phyloP scores from a whole-genome alignment of 2,888 invertebrate species.

The Ectropis crepuscularia region DNA sequence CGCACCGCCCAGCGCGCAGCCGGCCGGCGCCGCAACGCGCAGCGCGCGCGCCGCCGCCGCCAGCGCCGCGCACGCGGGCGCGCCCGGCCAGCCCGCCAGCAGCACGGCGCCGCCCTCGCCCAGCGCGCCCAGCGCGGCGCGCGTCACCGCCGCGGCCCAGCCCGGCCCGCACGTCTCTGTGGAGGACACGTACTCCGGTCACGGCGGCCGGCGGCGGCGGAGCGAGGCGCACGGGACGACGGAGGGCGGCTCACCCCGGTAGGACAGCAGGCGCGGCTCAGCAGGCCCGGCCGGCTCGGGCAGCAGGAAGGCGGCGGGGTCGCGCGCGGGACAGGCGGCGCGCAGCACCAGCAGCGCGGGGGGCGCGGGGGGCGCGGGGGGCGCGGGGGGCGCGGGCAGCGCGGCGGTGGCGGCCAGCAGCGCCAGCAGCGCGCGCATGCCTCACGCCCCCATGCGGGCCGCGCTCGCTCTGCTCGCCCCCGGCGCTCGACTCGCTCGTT shows the following conservation, averaged over 20 bases:
- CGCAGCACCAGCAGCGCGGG: slow-evolving; percentile 63
- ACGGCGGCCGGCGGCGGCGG: slow-evolving; percentile 22
- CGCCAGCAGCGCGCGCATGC: slow-evolving; percentile 65
- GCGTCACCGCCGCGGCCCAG: slow-evolving; percentile 54
- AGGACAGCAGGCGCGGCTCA: slow-evolving; percentile 56
- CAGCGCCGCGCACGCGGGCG: slow-evolving; percentile 51
- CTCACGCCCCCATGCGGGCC: slow-evolving; percentile 26
- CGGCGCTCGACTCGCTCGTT: slow-evolving; percentile 49
- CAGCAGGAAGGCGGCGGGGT: slow-evolving; percentile 43
- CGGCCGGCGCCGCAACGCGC: slow-evolving; percentile 43
- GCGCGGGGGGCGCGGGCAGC: slow-evolving; percentile 44
- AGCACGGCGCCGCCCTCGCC: slow-evolving; percentile 50
- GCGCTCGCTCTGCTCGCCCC: slow-evolving; percentile 21
- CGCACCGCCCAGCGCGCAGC: slow-evolving; percentile 46
- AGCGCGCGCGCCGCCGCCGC: slow-evolving; percentile 51
- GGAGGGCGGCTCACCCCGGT: slow-evolving; percentile 36
- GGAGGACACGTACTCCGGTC: slow-evolving; percentile 23
- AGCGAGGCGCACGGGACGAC: slow-evolving; percentile 15
- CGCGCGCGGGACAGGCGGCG: slow-evolving; percentile 54
- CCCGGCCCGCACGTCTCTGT: slow-evolving; percentile 66
- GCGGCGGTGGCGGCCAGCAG: slow-evolving; percentile 51
- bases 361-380: slow-evolving; percentile 38
- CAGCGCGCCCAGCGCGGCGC: slow-evolving; percentile 54
- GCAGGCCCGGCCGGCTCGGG: slow-evolving; percentile 22
- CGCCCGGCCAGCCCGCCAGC: slow-evolving; percentile 53